Conservation (phyloP, 53 echinoderm and acorn worm genomes). For the Temnopleurus reevesii region DNA sequence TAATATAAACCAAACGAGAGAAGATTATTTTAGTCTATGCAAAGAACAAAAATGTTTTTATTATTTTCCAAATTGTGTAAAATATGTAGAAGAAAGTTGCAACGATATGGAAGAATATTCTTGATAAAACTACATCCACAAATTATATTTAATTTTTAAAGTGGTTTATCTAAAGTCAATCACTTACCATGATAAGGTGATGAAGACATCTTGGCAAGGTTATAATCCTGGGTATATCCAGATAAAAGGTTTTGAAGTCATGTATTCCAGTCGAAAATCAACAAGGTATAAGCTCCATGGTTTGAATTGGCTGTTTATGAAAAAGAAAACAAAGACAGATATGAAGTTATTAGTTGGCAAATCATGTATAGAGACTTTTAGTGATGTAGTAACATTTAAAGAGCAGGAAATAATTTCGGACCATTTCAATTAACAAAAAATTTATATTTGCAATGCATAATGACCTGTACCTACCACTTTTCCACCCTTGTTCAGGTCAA, state of each 20-base stretch:
- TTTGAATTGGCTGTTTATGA: not conserved
- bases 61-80: not conserved
- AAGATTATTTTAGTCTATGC: too few species aligned
- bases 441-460: too few species aligned
- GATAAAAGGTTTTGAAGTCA: not conserved
- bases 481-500: too few species aligned
- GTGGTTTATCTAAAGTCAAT: too few species aligned
- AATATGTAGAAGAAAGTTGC: not conserved
- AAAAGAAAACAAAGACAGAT: not conserved
- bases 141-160: not conserved
- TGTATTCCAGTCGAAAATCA: not conserved
- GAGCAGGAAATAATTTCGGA: too few species aligned
- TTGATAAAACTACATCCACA: not conserved
- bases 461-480: too few species aligned
- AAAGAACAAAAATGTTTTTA: too few species aligned
- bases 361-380: too few species aligned
- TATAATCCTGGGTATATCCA: conserved; percentile 21
- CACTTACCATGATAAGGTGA: conserved; percentile 29
- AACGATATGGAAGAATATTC: not conserved
- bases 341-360: too few species aligned
- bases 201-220: conserved; percentile 18
- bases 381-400: too few species aligned
- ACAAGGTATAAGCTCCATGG: not conserved
- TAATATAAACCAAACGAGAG: too few species aligned
- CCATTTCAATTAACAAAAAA: too few species aligned